Evolutionary conservation across 2,797 vertebrate species (phyloP).

Genomic region (Leuciscus waleckii): DNA sequence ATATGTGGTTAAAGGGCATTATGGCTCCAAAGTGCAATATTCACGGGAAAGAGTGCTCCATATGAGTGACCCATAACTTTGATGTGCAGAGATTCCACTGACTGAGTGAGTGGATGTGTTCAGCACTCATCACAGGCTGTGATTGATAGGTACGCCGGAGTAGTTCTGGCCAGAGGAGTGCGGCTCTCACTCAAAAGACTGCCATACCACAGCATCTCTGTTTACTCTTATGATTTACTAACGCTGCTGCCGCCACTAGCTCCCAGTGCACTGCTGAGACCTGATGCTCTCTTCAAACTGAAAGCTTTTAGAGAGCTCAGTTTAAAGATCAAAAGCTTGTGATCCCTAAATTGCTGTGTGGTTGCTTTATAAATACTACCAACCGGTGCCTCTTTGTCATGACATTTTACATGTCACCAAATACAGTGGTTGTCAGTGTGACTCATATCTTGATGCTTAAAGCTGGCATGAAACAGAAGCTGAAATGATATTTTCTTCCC

Average conservation of each 20-base stretch:
- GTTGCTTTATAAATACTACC: conserved; percentile 54
- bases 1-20: conserved; percentile 36
- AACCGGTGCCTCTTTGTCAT: conserved; percentile 56
- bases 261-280: conserved; percentile 38
- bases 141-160: conserved; percentile 55
- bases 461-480: not conserved
- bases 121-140: conserved; percentile 52
- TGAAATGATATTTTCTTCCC: not conserved
- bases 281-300: conserved; percentile 35
- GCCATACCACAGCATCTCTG: conserved; percentile 53
- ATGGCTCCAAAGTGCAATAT: conserved; percentile 6
- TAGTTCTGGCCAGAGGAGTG: conserved; percentile 41
- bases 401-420: conserved; percentile 44
- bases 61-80: conserved; percentile 57
- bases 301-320: conserved; percentile 48
- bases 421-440: conserved; percentile 29
- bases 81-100: conserved; percentile 41
- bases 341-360: conserved; percentile 59
- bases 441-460: conserved; percentile 13
- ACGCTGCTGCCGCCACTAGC: conserved; percentile 28
- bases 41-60: conserved; percentile 29
- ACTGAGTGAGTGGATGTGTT: conserved; percentile 48
- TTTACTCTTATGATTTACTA: conserved; percentile 59
- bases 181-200: conserved; percentile 46
- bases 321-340: conserved; percentile 53